phyloP scores from a whole-genome alignment of 2,888 invertebrate species.

The Agonopterix heracliana region DNA sequence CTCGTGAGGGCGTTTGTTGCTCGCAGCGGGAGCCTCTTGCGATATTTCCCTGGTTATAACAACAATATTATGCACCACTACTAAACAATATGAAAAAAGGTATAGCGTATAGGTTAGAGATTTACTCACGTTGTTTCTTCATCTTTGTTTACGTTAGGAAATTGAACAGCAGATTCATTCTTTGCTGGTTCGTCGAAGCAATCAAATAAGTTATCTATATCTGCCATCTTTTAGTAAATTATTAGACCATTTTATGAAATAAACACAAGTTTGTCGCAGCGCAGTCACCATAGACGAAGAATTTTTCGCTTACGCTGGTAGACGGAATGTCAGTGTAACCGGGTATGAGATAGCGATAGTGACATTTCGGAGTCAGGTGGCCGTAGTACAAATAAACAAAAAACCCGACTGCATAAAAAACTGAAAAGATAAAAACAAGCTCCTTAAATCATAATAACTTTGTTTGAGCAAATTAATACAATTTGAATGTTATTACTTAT shows the following conservation, averaged over 20 bases:
- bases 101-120: conserved; percentile 33
- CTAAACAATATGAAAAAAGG: background rate
- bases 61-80: conserved; percentile 4
- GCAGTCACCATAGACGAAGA: too few species aligned
- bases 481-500: too few species aligned
- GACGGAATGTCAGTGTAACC: too few species aligned
- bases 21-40: conserved; percentile 22
- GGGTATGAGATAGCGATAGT: too few species aligned
- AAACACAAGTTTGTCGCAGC: too few species aligned
- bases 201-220: conserved; percentile 55
- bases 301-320: too few species aligned
- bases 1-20: conserved; percentile 52
- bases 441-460: too few species aligned
- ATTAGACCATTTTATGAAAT: background rate
- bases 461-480: too few species aligned
- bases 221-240: conserved; percentile 37
- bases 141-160: conserved; percentile 37
- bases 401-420: too few species aligned
- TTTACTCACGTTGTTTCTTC: conserved; percentile 39
- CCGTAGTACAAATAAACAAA: too few species aligned
- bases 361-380: too few species aligned
- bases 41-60: conserved; percentile 20
- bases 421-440: too few species aligned
- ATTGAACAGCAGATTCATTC: conserved; percentile 39
- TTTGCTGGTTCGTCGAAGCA: conserved; percentile 54